Percentiles rank a stretch among this genome's conserved stretches.
Evolutionary conservation across 2,888 invertebrate species (phyloP).

Genomic region (Epinotia ramella): DNA sequence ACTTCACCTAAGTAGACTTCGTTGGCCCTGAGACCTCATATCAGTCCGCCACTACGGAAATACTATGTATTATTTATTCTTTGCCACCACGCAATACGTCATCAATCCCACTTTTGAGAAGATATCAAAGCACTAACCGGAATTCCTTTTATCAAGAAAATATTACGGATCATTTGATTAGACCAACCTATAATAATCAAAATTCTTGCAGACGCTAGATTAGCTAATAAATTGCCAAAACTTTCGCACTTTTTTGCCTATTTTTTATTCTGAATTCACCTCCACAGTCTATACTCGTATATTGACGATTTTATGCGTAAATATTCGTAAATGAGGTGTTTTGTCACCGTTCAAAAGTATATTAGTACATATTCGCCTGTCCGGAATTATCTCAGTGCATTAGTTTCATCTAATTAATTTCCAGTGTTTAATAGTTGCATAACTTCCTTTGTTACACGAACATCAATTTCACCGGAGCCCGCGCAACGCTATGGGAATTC

Average conservation of each 20-base stretch:
- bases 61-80: too few species aligned
- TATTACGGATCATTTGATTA: constrained; percentile 2
- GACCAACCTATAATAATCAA: not conserved
- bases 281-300: too few species aligned
- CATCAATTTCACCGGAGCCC: constrained; percentile 54
- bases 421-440: constrained; percentile 37
- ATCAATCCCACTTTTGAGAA: too few species aligned
- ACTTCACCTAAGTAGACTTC: too few species aligned
- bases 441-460: constrained; percentile 56
- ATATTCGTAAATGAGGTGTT: not conserved
- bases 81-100: too few species aligned
- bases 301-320: not conserved
- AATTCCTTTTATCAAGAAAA: too few species aligned
- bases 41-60: too few species aligned
- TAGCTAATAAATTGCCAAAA: not conserved
- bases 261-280: too few species aligned
- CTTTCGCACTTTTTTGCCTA: constrained; percentile 13
- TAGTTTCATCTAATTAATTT: constrained; percentile 44
- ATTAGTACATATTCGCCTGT: constrained; percentile 24
- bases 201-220: constrained; percentile 1
- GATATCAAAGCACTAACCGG: too few species aligned
- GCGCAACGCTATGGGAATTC: constrained; percentile 51
- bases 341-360: constrained; percentile 16
- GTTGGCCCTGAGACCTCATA: too few species aligned
- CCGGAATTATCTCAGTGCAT: constrained; percentile 28